phyloP scores from a whole-genome alignment of 2,113 vertebrate species.

The Girardinichthys multiradiatus region DNA sequence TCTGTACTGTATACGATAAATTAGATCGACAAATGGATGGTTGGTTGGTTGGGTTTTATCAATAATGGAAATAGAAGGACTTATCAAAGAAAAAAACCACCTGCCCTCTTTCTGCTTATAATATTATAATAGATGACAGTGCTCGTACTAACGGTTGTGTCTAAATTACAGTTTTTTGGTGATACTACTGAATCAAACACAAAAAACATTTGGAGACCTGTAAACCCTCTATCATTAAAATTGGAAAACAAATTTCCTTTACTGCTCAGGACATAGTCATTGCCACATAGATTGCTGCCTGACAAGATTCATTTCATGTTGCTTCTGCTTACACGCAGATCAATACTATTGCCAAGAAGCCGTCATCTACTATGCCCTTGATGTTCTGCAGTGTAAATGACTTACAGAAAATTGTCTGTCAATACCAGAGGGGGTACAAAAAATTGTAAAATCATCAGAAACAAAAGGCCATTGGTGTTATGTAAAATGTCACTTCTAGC shows the following conservation, averaged over 20 bases:
- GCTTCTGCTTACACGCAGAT: slow-evolving; percentile 59
- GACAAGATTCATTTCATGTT: slow-evolving; percentile 63
- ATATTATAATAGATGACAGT: neutral
- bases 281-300: slow-evolving; percentile 58
- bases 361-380: slow-evolving; percentile 57
- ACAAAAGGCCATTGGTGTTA: slow-evolving; percentile 13
- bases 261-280: slow-evolving; percentile 53
- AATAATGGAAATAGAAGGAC: no score
- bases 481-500: slow-evolving; percentile 22
- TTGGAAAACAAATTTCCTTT: slow-evolving; percentile 64
- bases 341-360: slow-evolving; percentile 54
- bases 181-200: no score
- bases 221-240: slow-evolving; percentile 40
- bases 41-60: no score
- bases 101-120: no score
- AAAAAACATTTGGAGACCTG: no score
- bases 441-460: slow-evolving; percentile 4
- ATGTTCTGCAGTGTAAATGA: slow-evolving; percentile 44
- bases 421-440: slow-evolving; percentile 12
- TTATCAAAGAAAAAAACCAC: no score
- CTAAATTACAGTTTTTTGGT: slow-evolving; percentile 1
- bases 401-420: slow-evolving; percentile 19
- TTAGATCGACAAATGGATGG: no score
- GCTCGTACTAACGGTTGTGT: neutral
- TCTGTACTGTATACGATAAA: no score